Percentiles rank a stretch among this genome's conserved stretches.
These are phyloP conservation scores for Cyphomyrmex costatus DNA, from an alignment of 1,140 invertebrate genomes.

Conservation along the genomic window DNA sequence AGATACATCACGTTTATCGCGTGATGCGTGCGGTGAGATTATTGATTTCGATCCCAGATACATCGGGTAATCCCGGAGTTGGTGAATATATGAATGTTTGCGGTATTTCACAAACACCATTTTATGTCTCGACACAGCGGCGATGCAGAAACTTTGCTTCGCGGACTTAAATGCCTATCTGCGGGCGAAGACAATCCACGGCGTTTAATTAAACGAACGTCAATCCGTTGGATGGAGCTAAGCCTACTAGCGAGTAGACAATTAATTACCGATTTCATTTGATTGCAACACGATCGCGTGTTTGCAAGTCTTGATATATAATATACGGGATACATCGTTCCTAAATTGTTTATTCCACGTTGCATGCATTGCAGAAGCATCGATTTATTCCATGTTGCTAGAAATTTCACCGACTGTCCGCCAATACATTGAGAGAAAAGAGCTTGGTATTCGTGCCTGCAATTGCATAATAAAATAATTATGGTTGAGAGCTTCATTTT, in stretches of 20 bases:
- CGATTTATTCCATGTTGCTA: background rate
- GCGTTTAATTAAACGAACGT: slow-evolving; percentile 57
- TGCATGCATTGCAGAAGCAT: background rate
- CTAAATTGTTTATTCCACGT: background rate
- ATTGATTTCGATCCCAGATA: background rate
- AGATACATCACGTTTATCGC: slow-evolving; percentile 1
- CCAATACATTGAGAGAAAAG: background rate
- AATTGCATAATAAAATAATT: no score
- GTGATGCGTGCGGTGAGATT: background rate
- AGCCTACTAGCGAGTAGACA: slow-evolving; percentile 10
- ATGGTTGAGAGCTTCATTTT: no score
- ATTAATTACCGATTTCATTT: slow-evolving; percentile 55
- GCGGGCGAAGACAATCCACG: slow-evolving; percentile 24
- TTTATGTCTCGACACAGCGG: background rate
- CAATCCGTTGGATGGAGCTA: slow-evolving; percentile 15
- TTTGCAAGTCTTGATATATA: background rate
- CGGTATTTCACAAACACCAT: slow-evolving; percentile 20
- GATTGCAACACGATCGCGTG: slow-evolving; percentile 17
- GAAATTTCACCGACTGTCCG: background rate
- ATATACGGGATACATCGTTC: background rate
- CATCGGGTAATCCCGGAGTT: background rate
- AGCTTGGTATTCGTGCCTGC: no score
- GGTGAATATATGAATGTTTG: background rate
- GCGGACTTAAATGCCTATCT: background rate
- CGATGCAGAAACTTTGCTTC: slow-evolving; percentile 31